These are phyloP conservation scores for Drosophila subsilvestris DNA, from an alignment of 2,888 invertebrate species.

Conservation along the genomic window DNA sequence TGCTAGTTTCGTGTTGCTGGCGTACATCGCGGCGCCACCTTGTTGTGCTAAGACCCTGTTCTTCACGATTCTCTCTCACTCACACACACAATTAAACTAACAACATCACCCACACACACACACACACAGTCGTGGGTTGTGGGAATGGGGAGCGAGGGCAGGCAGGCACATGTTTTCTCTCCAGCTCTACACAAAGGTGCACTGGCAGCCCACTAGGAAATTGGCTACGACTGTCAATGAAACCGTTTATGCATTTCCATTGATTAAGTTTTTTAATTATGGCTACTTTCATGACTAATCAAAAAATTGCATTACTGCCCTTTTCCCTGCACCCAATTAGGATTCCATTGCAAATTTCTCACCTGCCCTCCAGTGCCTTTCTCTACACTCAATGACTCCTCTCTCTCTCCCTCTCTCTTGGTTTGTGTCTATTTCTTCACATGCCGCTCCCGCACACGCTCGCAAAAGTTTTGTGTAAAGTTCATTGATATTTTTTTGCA, in stretches of 20 bases:
- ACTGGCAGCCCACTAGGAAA: constrained; percentile 55
- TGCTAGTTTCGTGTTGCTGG: background rate
- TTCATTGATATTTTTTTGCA: constrained; percentile 82
- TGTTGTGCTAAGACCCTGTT: background rate
- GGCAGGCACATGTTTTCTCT: constrained; percentile 13
- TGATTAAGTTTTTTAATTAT: background rate
- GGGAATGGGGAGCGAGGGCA: constrained; percentile 16
- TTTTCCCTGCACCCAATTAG: background rate
- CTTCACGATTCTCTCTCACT: constrained; percentile 1
- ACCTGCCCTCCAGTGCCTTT: constrained; percentile 42
- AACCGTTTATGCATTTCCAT: too few relatives aligned
- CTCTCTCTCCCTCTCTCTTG: constrained; percentile 8
- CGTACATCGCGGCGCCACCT: background rate
- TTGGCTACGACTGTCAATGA: constrained; percentile 4
- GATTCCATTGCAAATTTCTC: constrained; percentile 28
- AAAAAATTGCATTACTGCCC: background rate
- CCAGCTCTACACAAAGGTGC: constrained; percentile 46
- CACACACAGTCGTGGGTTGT: constrained; percentile 6
- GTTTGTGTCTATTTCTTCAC: constrained; percentile 36
- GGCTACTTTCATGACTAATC: background rate
- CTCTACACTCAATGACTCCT: constrained; percentile 24
- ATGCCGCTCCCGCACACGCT: constrained; percentile 41
- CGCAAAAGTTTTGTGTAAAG: constrained; percentile 71
- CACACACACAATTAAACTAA: constrained; percentile 3
- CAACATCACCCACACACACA: constrained; percentile 49